Base-by-base conservation (phyloP, 1,140 invertebrate species). In the Coelopa frigida region DNA sequence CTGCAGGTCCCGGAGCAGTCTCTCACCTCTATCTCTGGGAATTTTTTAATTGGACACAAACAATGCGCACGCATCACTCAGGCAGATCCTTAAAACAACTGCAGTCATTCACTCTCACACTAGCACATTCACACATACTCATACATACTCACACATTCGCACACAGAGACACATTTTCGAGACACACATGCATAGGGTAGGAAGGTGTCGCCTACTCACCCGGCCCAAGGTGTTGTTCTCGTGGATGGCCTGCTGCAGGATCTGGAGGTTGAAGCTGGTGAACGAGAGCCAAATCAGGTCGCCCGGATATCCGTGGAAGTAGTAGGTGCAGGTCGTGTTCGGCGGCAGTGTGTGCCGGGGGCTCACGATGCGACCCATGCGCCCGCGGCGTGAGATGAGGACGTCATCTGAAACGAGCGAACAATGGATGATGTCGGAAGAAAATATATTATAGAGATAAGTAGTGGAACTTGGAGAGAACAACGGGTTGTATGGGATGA, bases 211-310 rank as follows among this genome's bases (percentile, higher is more conserved):
- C n/a, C n/a, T 42, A 64, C 65, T 65, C 46, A 69, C 67, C 56
- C 66, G 51, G 55, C 67, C 67, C 38, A 68, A 48, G 36, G 63
- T 68, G 57, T 59, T 64, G 52, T 70, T 68, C 50, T 70, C 58
- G 31, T 76, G 70, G 37, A 72, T 70, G 44, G 66, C 69, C 48
- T 74, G 77, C 53, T 76, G 74, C 38, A 83, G 64, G 46, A 84
- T 82, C 51, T 82, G 77, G 50, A 87, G 83, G 38, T 80, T 81
- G 68, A 89, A 90, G 40, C 84, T 87, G 37, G 86, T 77, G 62
- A 91, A 92, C 62, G 87, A 90, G 29, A 92, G 74, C 89, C 89
- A 93, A 15, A 93, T 80, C 21, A 84, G 73, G 58, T 92, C 87
- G 38, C 80, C 81, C 18, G 79, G 76, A 39, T 78, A 77, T 14